phyloP scores from a whole-genome alignment of 2,113 vertebrate species.

The Psittacus erithacus region DNA sequence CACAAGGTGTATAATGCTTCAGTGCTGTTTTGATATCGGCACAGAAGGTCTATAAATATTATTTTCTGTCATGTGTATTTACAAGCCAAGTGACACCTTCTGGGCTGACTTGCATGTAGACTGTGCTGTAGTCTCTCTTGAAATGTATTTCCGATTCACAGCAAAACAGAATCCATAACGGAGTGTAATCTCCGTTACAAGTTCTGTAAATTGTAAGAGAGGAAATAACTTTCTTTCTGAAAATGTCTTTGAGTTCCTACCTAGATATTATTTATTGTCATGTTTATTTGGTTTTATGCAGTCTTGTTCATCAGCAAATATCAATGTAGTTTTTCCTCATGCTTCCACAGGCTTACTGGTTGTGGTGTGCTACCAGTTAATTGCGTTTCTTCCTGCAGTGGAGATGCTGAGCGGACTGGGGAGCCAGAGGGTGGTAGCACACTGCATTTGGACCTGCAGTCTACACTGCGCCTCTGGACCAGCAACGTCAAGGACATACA shows the following conservation, averaged over 20 bases:
- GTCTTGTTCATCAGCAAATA: background rate
- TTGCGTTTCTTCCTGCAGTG: background rate
- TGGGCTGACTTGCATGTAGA: background rate
- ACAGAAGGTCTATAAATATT: background rate
- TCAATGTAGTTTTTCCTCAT: background rate
- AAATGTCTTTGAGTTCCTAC: background rate
- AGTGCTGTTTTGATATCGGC: background rate
- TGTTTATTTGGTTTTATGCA: background rate
- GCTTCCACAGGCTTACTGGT: background rate
- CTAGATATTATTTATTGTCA: background rate
- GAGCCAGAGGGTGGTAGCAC: background rate
- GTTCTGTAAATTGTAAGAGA: background rate
- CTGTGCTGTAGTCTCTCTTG: background rate
- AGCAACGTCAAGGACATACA: rapidly evolving
- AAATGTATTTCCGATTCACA: background rate
- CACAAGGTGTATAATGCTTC: background rate
- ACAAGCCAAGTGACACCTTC: background rate
- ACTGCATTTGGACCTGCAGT: background rate
- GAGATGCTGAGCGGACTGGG: background rate
- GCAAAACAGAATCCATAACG: background rate
- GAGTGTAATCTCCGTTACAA: background rate
- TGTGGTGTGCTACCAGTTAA: background rate
- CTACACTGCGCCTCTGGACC: background rate
- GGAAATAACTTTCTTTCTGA: background rate
- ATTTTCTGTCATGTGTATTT: background rate